Evolutionary conservation across 1,140 invertebrate species (phyloP).

Genomic region (Drosophila jambulina): DNA sequence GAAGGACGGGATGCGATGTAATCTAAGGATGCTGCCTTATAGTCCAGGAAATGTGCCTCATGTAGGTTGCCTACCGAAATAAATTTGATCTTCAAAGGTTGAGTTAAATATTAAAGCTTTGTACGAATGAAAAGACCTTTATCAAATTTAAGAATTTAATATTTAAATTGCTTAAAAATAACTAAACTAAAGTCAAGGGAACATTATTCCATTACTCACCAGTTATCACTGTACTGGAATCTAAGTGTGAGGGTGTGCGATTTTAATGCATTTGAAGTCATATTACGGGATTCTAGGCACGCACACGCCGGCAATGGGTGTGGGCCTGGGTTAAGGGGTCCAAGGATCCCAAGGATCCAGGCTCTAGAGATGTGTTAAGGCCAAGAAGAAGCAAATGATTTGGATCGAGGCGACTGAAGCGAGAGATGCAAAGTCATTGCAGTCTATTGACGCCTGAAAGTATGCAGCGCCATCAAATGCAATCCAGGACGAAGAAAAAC

Average conservation of each 20-base stretch:
- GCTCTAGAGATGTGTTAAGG: background rate
- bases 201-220: background rate
- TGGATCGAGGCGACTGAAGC: slow-evolving; percentile 48
- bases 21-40: slow-evolving; percentile 1
- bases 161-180: background rate
- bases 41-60: slow-evolving; percentile 6
- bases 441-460: slow-evolving; percentile 80
- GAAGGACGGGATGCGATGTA: background rate
- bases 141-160: background rate
- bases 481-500: slow-evolving; percentile 23
- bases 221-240: slow-evolving; percentile 29
- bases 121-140: too few species aligned
- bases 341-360: slow-evolving; percentile 15
- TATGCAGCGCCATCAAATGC: slow-evolving; percentile 61
- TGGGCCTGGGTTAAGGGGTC: slow-evolving; percentile 4
- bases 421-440: slow-evolving; percentile 68
- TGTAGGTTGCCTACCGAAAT: background rate
- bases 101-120: background rate
- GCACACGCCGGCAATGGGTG: slow-evolving; percentile 62
- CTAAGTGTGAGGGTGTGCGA: slow-evolving; percentile 39
- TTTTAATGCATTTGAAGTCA: slow-evolving; percentile 82
- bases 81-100: too few species aligned
- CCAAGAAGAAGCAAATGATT: slow-evolving; percentile 49
- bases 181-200: background rate
- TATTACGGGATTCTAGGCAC: slow-evolving; percentile 77